Base-by-base conservation (phyloP, 2,888 invertebrate species). In the Acanthococcus lagerstroemiae region DNA sequence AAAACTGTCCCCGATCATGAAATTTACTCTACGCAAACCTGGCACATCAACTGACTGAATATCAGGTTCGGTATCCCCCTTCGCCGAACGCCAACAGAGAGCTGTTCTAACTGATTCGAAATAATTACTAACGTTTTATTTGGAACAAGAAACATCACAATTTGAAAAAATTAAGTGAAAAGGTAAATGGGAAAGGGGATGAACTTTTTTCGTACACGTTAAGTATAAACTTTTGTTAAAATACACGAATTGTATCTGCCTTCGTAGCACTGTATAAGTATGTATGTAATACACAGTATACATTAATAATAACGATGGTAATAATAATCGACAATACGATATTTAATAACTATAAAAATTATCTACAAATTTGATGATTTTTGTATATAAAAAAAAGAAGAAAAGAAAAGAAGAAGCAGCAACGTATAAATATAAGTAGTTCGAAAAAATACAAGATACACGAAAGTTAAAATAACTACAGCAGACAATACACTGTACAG, bases 161-260 rank as follows among this genome's bases (percentile, higher is more conserved):
- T 21, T 46, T 60, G 26, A 60, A 46, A 60, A 60, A 60, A 60
- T 48, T n/a, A n/a, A n/a, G 48, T 60, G 60, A 48, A 58, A 57
- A 60, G 60, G 60, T 60, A 57, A 45, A 60, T 25, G 60, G 60
- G 60, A 60, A 48, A 60, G 50, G 60, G 60, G 60, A 50, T 46
- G 50, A 50, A 21, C 4, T 6, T 45, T 45, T 19, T 5, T 37
- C 12, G 12, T 37, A n/a, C n/a, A n/a, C n/a, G 19, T 17, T 45
- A 45, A n/a, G 15, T 17, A 7, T 45, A 45, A 15, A 7, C 19
- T 45, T 45, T 17, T 45, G 46, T 45, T 45, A 45, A 45, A 45
- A 45, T 45, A 19, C 19, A 45, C 46, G 19, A 45, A 15, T 15
- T 17, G 19, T 45, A 45, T 17, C n/a, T n/a, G n/a, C n/a, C n/a